These are phyloP conservation scores for Festucalex cinctus DNA, from an alignment of 2,113 vertebrate genomes.

Conservation along the genomic window DNA sequence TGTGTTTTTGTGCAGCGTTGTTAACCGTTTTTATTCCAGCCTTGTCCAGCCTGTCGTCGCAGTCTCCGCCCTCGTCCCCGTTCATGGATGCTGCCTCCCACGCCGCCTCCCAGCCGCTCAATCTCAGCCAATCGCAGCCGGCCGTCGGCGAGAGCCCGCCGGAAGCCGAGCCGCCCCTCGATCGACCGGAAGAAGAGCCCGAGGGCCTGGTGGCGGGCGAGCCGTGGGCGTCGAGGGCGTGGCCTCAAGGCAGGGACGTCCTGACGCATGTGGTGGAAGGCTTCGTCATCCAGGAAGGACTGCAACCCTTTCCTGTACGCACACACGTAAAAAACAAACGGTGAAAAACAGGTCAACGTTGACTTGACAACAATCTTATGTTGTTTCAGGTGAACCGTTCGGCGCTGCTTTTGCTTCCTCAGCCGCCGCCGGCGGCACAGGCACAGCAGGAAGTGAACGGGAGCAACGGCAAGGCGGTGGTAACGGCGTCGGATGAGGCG, in stretches of 20 bases:
- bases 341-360: no score
- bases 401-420: constrained; percentile 61
- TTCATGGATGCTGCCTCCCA: constrained; percentile 44
- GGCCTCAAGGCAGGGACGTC: constrained; percentile 68
- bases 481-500: constrained; percentile 31
- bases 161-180: constrained; percentile 11
- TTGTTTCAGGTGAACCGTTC: constrained; percentile 68
- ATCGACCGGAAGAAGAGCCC: constrained; percentile 34
- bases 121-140: constrained; percentile 26
- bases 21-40: constrained; percentile 41
- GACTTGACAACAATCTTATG: no score
- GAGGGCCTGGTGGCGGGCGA: constrained; percentile 33
- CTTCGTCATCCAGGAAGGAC: constrained; percentile 95
- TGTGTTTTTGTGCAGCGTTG: background rate
- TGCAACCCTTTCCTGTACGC: constrained; percentile 92
- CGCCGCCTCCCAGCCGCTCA: constrained; percentile 33
- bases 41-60: constrained; percentile 73
- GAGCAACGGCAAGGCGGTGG: constrained; percentile 42
- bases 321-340: background rate
- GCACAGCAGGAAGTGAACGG: constrained; percentile 63
- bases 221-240: constrained; percentile 50
- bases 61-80: constrained; percentile 68
- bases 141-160: constrained; percentile 14
- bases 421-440: constrained; percentile 28
- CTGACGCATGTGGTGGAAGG: constrained; percentile 96